Conservation (phyloP, 2,113 vertebrate species). For the Carassius auratus region DNA sequence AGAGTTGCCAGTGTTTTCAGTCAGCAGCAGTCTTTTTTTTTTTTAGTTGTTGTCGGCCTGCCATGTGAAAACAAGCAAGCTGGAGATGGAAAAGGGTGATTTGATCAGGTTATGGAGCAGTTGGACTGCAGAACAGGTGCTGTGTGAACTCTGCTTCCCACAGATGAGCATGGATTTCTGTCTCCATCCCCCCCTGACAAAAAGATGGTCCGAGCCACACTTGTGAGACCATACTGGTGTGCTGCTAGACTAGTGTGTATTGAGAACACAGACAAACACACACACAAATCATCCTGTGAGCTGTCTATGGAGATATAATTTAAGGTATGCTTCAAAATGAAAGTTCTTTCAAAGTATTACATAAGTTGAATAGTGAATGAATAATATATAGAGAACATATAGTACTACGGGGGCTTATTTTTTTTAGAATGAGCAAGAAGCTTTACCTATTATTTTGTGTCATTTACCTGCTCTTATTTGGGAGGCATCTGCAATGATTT, state of each 20-base stretch:
- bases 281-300: neutral
- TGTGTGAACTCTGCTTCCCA: constrained; percentile 30
- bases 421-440: neutral
- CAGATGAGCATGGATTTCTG: neutral
- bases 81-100: constrained; percentile 40
- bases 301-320: neutral
- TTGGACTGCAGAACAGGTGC: constrained; percentile 30
- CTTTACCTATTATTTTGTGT: neutral
- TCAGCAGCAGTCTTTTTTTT: neutral
- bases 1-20: constrained; percentile 25
- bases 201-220: neutral
- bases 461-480: neutral
- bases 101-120: constrained; percentile 43
- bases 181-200: neutral
- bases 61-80: neutral
- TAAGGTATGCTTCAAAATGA: neutral
- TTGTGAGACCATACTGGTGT: neutral
- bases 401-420: neutral
- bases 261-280: neutral
- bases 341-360: neutral
- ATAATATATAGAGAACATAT: neutral
- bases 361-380: neutral
- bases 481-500: neutral
- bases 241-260: neutral
- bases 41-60: neutral